These are phyloP conservation scores for Drosophila fulvimacula DNA, from an alignment of 2,888 invertebrate genomes.

Conservation along the genomic window DNA sequence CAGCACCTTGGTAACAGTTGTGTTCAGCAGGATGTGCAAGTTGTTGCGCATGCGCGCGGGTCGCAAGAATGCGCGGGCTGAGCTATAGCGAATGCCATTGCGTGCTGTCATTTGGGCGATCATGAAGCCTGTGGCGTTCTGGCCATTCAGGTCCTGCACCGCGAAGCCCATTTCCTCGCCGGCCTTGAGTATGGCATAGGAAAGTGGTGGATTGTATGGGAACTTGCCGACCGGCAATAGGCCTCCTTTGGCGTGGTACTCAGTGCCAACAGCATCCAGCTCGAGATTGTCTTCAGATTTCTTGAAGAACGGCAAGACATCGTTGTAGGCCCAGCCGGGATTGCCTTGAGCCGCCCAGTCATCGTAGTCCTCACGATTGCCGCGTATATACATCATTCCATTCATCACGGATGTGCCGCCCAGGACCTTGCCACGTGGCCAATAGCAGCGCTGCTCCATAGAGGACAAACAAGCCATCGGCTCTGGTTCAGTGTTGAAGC, in stretches of 20 bases:
- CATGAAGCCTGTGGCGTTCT: constrained; percentile 91
- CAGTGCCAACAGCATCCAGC: constrained; percentile 89
- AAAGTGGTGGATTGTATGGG: constrained; percentile 94
- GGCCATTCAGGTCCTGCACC: constrained; percentile 92
- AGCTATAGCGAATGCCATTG: constrained; percentile 93
- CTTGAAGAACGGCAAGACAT: constrained; percentile 95
- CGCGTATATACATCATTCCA: constrained; percentile 98
- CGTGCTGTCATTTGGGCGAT: constrained; percentile 95
- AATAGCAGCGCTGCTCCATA: constrained; percentile 88
- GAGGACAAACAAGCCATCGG: constrained; percentile 90
- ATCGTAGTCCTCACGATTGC: constrained; percentile 94
- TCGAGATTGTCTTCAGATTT: constrained; percentile 93
- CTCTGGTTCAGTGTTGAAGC: constrained; percentile 93
- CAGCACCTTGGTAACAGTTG: constrained; percentile 91
- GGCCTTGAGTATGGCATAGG: constrained; percentile 90
- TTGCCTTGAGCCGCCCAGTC: constrained; percentile 94
- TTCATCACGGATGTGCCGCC: constrained; percentile 97
- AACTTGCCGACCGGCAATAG: constrained; percentile 92
- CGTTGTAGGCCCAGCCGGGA: constrained; percentile 94
- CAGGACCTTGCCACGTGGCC: constrained; percentile 94
- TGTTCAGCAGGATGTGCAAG: constrained; percentile 93
- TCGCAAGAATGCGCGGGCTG: constrained; percentile 92
- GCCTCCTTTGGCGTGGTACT: constrained; percentile 92
- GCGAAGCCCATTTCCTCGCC: constrained; percentile 91
- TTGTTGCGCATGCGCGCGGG: constrained; percentile 91